Evolutionary conservation across 2,113 vertebrate species (phyloP).

Genomic region (Nannospalax galili): DNA sequence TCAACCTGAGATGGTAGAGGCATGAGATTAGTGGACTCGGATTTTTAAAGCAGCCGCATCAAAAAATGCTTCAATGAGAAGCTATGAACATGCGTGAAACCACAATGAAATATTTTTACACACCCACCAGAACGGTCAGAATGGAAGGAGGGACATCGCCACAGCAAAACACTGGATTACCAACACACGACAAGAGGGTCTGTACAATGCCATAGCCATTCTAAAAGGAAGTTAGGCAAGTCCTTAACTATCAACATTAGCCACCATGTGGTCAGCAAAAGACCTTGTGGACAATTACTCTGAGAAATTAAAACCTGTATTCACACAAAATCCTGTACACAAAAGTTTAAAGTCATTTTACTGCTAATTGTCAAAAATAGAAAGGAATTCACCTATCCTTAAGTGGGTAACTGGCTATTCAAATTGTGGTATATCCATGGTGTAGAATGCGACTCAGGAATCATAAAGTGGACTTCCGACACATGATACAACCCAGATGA

Average conservation of each 20-base stretch:
- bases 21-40: background rate
- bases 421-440: background rate
- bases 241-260: background rate
- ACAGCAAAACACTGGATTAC: background rate
- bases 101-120: background rate
- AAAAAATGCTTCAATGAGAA: background rate
- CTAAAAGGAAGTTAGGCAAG: background rate
- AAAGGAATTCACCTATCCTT: background rate
- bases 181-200: background rate
- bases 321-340: background rate
- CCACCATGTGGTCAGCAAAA: background rate
- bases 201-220: background rate
- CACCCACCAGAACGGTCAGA: background rate
- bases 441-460: background rate
- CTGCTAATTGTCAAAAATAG: background rate
- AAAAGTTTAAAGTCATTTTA: background rate
- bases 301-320: conserved; percentile 22
- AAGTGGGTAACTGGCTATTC: background rate
- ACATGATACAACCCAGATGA: background rate
- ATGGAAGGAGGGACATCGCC: background rate
- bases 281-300: background rate
- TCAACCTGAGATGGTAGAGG: background rate
- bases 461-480: background rate
- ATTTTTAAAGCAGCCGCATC: background rate
- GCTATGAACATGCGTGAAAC: background rate